Conservation (phyloP, 2,888 invertebrate species). For the Hetaerina titia region DNA sequence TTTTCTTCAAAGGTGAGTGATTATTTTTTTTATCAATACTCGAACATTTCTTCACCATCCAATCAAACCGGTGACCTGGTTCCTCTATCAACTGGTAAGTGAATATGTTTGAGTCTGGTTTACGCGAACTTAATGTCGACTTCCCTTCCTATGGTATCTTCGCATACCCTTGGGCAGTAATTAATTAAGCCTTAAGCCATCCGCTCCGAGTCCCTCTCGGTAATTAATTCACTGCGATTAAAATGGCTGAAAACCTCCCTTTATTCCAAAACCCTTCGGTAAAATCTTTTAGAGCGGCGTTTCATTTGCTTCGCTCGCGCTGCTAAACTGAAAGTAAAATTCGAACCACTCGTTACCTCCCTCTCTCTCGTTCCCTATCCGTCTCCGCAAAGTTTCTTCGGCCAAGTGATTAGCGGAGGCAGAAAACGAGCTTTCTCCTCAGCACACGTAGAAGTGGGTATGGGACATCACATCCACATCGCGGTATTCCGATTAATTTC, state of each 20-base stretch:
- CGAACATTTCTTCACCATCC: no score
- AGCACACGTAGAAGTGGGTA: neutral
- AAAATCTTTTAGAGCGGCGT: neutral
- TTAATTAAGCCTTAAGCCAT: slow-evolving; percentile 28
- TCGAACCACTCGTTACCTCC: neutral
- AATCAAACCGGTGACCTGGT: no score
- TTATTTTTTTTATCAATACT: no score
- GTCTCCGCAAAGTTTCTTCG: neutral
- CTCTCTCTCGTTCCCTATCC: neutral
- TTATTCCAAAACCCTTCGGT: neutral
- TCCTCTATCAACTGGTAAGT: neutral
- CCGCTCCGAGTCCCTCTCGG: neutral
- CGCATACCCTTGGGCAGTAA: neutral
- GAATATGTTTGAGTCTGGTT: neutral
- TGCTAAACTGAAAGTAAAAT: neutral
- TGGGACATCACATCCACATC: neutral
- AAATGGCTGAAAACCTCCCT: neutral
- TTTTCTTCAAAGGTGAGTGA: no score
- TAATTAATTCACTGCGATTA: slow-evolving; percentile 41
- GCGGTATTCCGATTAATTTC: neutral
- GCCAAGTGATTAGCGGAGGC: neutral
- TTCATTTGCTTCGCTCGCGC: slow-evolving; percentile 15
- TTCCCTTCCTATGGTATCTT: slow-evolving; percentile 9
- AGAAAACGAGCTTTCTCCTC: neutral
- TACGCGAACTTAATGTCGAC: neutral